phyloP scores from a whole-genome alignment of 2,113 vertebrate species.

The Salvelinus namaycush region DNA sequence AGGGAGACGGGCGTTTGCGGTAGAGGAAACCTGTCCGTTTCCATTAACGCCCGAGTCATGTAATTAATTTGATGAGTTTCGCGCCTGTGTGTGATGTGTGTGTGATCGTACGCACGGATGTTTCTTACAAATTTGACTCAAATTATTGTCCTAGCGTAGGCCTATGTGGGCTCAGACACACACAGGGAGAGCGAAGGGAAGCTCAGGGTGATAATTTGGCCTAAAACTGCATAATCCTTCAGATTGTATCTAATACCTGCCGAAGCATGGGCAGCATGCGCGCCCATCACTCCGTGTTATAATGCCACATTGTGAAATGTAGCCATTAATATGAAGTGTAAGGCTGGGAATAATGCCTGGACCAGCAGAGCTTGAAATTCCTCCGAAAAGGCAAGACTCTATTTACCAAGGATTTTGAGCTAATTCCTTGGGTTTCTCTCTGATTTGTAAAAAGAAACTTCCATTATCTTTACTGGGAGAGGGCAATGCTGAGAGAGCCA shows the following conservation, averaged over 20 bases:
- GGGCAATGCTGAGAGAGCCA: neutral
- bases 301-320: slow-evolving; percentile 95
- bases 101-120: neutral
- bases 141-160: neutral
- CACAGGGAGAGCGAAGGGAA: slow-evolving; percentile 42
- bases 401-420: slow-evolving; percentile 88
- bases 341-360: slow-evolving; percentile 86
- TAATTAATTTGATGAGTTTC: slow-evolving; percentile 13
- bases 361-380: slow-evolving; percentile 87
- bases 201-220: slow-evolving; percentile 84
- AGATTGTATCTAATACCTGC: slow-evolving; percentile 99
- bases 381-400: slow-evolving; percentile 80
- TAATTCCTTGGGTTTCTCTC: slow-evolving; percentile 73
- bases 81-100: slow-evolving; percentile 20
- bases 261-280: slow-evolving; percentile 92
- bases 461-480: neutral
- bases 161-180: neutral
- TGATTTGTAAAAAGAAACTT: slow-evolving; percentile 6
- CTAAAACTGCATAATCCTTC: slow-evolving; percentile 92
- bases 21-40: slow-evolving; percentile 22
- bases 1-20: slow-evolving; percentile 11
- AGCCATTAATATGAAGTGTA: slow-evolving; percentile 94
- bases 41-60: slow-evolving; percentile 24
- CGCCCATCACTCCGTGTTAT: slow-evolving; percentile 93
- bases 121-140: slow-evolving; percentile 5